Evolutionary conservation across 2,888 invertebrate species (phyloP), one percentile per base, ranked within the genome.

Genomic region (Euzophera pinguis): DNA sequence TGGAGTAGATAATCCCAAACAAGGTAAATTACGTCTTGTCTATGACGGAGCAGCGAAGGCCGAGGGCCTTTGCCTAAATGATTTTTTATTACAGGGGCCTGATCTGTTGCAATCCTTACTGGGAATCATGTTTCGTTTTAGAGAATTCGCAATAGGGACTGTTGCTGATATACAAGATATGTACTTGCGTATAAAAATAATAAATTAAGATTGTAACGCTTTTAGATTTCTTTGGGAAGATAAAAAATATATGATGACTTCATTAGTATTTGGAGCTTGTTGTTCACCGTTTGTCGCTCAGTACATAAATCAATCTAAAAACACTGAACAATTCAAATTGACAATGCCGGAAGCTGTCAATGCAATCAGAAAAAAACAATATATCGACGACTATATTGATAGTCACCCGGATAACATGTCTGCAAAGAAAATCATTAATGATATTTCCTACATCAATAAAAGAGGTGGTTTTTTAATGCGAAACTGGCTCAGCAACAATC

Each of bases 141-240:
- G 73, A 7, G 57, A 63, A 50, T 32, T 54, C 3, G 42, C 47
- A 1, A 41, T 69, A 0, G 72, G 66, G 0, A 56, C 71, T 1
- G 62, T 52, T 5, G 72, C 60, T 0, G 75, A 77, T 43, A 66
- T 77, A 0, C 55, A 55, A 6, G 69, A 75, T 45, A 73, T 75
- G 72, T 74, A 71, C 39, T 51, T 64, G 1, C 22, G 22, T 22
- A 22, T 22, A 22, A 22, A 22, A 22, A 22, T 22, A 22, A 22
- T 2, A 22, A 22, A 34, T 10, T 1, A 34, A 34, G 34, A 34
- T 34, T 34, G 12, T 37, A 37, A 37, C 68, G 64, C 37, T 54
- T 74, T 0, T 55, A 57, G 6, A 64, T 75, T 1, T 37, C 12
- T 37, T 12, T 37, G 35, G 35, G 35, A 37, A 5, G 12, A 37